phyloP scores from a whole-genome alignment of 35 echinoderm and acorn worm genomes.

The Ptychodera flava region DNA sequence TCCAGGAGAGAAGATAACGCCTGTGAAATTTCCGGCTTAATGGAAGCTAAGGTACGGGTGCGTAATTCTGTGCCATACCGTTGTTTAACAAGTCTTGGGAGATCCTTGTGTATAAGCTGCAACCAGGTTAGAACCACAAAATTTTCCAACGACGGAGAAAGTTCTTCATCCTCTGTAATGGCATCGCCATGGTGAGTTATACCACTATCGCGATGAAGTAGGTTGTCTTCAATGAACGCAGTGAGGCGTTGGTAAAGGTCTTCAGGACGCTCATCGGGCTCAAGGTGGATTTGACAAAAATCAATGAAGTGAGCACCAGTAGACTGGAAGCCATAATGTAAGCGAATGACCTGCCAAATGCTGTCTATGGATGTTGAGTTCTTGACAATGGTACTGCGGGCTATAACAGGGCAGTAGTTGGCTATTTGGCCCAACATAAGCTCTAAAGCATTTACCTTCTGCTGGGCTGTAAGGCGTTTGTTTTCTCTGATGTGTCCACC shows the following conservation, averaged over 20 bases:
- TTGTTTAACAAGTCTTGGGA: slow-evolving; percentile 53
- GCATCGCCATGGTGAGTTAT: slow-evolving; percentile 48
- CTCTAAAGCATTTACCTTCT: slow-evolving; percentile 31
- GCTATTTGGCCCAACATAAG: slow-evolving; percentile 51
- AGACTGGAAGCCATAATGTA: slow-evolving; percentile 45
- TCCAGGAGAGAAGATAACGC: slow-evolving; percentile 33
- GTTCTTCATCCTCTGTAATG: slow-evolving; percentile 50
- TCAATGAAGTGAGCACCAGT: slow-evolving; percentile 18
- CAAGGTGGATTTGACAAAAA: slow-evolving; percentile 18
- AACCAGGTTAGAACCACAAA: slow-evolving; percentile 61
- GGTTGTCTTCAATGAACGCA: slow-evolving; percentile 35
- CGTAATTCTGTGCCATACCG: slow-evolving; percentile 48
- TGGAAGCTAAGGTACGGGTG: slow-evolving; percentile 25
- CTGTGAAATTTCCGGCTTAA: slow-evolving; percentile 64
- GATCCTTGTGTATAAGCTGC: slow-evolving; percentile 30
- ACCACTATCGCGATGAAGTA: slow-evolving; percentile 3
- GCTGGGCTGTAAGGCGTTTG: background rate
- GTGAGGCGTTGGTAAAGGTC: slow-evolving; percentile 41
- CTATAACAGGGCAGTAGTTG: slow-evolving; percentile 48
- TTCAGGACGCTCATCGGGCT: slow-evolving; percentile 30
- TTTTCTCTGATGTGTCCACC: background rate
- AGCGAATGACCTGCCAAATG: slow-evolving; percentile 38
- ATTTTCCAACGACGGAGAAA: slow-evolving; percentile 59
- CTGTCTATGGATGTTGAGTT: slow-evolving; percentile 18
- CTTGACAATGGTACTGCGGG: slow-evolving; percentile 31